These are phyloP conservation scores for Mungos mungo DNA, from an alignment of 2,113 vertebrate species.

Conservation along the genomic window DNA sequence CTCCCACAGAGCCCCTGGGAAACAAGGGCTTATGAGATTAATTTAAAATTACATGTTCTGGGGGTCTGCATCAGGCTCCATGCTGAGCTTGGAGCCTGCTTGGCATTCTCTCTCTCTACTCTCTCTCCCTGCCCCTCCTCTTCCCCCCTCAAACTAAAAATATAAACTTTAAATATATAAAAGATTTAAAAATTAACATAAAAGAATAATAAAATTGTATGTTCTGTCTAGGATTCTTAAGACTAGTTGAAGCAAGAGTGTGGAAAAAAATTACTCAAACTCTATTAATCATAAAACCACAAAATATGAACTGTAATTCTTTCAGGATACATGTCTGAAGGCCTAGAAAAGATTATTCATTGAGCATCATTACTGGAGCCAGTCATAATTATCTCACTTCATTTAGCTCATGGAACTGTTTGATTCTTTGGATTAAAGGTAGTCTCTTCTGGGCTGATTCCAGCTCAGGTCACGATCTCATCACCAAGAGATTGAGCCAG, in stretches of 20 bases:
- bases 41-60: not conserved
- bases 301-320: not conserved
- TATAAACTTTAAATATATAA: too few species aligned
- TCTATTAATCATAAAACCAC: not conserved
- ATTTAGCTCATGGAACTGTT: not conserved
- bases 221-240: not conserved
- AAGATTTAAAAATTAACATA: too few species aligned
- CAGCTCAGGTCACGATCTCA: too few species aligned
- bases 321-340: not conserved
- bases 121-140: too few species aligned
- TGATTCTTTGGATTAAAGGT: not conserved
- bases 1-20: not conserved
- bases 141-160: too few species aligned
- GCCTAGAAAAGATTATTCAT: not conserved
- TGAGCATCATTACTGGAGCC: too few species aligned
- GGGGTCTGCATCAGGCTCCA: too few species aligned
- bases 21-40: not conserved
- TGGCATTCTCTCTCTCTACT: too few species aligned
- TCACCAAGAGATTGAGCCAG: too few species aligned
- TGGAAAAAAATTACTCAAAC: not conserved
- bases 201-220: too few species aligned
- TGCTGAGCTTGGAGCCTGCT: too few species aligned
- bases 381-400: not conserved
- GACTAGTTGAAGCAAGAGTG: not conserved
- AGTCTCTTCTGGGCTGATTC: not conserved